A percentile compares a stretch with the other conserved stretches of the same genome.
Conservation (phyloP, 2,113 vertebrate genomes). For the Coracopsis vasa region DNA sequence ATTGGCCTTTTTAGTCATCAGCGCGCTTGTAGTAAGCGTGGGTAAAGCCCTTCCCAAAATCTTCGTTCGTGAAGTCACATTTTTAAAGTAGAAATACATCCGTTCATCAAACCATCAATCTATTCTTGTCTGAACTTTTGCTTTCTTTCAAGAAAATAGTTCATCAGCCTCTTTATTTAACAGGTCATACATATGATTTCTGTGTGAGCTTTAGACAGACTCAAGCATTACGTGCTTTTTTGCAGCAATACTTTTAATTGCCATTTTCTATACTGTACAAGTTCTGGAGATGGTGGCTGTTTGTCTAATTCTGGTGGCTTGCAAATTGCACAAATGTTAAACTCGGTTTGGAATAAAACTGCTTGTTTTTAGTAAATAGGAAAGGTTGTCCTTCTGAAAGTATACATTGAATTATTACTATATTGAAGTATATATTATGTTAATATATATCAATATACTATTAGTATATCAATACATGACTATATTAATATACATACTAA, state of each 20-base stretch:
- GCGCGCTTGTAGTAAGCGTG: too few relatives aligned
- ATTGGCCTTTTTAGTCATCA: too few relatives aligned
- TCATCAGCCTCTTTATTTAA: not conserved
- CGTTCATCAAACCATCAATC: not conserved
- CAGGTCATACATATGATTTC: not conserved
- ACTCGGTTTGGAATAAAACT: not conserved
- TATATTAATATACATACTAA: not conserved
- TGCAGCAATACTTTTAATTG: not conserved
- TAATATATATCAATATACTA: not conserved
- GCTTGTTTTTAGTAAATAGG: not conserved
- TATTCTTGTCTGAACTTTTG: not conserved
- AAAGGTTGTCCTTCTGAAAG: not conserved
- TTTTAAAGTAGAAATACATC: not conserved
- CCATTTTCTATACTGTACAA: not conserved
- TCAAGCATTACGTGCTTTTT: not conserved
- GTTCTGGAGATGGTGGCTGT: not conserved
- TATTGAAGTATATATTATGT: not conserved
- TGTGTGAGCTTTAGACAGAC: not conserved
- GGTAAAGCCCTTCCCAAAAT: too few relatives aligned
- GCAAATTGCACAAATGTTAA: not conserved
- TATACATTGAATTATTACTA: not conserved
- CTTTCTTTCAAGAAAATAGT: not conserved
- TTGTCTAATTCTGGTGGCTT: not conserved
- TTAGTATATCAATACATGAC: not conserved
- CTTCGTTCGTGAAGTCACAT: too few relatives aligned